Evolutionary conservation across 30 jellyfish, hydroid and myxozoan species (phyloP), one percentile per base, ranked within the genome.

Genomic region (Aurelia aurita): DNA sequence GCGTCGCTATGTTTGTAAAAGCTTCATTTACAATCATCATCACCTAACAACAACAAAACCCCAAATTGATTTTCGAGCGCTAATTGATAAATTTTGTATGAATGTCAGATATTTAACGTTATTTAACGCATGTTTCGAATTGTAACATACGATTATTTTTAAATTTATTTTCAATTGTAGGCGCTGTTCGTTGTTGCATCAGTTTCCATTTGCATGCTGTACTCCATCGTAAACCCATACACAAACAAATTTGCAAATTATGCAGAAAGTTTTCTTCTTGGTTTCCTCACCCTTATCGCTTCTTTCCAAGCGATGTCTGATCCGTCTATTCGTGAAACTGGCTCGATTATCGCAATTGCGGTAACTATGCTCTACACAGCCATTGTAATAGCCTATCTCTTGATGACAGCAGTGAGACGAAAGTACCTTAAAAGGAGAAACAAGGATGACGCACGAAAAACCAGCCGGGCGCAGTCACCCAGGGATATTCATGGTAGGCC

Each of bases 231-330:
- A 3, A 68, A 58, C 5, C 93, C 93, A 15, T 84, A 84, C 75
- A 46, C 60, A 43, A 72, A 71, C n/a, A 45, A 60, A 19, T 46
- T 22, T 35, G 93, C 93, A n/a, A 84, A 84, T 35, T 55, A 72
- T 31, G 82, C 82, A 23, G 93, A 84, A 58, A n/a, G 63, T 21
- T 60, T 70, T 26, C 82, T 84, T 20, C 93, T 84, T 34, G 87
- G 64, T 16, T 27, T 45, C 43, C 82, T 84, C 39, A 32, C 82
- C 3, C 29, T 84, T 46, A 59, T 59, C 43, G 87, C 82, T 31
- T 80, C 87, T 3, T 43, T 84, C 6, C 87, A 72, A 60, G 93
- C 87, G 23, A 34, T 71, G 74, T 62, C 77, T 1, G 74, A 26
- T 28, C 19, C 1, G 0, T 39, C 67, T 8, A 20, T 76, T 13